A percentile compares a stretch with the other conserved stretches of the same genome.
Evolutionary conservation across 64 coral and sea anemone genomes (phyloP).

Genomic region (Catalaphyllia jardinei): DNA sequence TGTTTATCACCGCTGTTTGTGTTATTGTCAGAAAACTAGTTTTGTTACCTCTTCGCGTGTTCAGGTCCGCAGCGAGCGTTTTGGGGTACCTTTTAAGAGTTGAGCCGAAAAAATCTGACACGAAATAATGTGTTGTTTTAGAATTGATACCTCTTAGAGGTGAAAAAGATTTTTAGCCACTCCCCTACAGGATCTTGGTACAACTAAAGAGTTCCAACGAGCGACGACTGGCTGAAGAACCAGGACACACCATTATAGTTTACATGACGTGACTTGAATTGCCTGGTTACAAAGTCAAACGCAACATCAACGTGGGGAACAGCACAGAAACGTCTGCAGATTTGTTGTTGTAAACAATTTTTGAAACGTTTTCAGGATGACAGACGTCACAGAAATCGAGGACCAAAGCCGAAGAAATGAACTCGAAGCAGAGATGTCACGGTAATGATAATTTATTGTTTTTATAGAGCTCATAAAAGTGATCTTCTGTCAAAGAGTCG

Average conservation of each 20-base stretch:
- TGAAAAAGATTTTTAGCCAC: too few species aligned
- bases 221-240: too few species aligned
- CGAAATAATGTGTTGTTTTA: too few species aligned
- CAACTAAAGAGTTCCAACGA: not conserved
- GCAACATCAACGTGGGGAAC: not conserved
- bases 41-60: too few species aligned
- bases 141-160: too few species aligned
- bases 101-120: too few species aligned
- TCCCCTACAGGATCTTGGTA: too few species aligned
- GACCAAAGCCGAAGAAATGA: slow-evolving; percentile 61
- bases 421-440: slow-evolving; percentile 71
- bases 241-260: not conserved
- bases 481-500: not conserved
- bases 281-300: slow-evolving; percentile 16
- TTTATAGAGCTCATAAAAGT: not conserved
- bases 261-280: not conserved
- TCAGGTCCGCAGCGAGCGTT: too few species aligned
- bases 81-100: too few species aligned
- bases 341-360: not conserved
- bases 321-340: too few species aligned
- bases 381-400: not conserved
- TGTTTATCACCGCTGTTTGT: too few species aligned
- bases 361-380: not conserved
- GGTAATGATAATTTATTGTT: slow-evolving; percentile 9
- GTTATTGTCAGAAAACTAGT: too few species aligned